Conservation (phyloP, 2,888 invertebrate genomes). For the Antheraea yamamai region DNA sequence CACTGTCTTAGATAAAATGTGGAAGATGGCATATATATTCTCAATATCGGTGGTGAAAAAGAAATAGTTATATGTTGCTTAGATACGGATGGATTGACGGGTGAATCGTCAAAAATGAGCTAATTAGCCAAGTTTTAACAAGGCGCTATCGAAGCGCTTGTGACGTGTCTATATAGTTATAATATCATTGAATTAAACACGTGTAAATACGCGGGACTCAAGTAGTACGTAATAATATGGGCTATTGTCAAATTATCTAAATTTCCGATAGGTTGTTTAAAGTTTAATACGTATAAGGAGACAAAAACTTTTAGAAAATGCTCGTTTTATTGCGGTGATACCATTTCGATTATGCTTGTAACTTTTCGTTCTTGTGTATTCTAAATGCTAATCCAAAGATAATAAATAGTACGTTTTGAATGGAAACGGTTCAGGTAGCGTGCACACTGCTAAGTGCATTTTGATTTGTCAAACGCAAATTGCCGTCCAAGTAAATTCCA, state of each 20-base stretch:
- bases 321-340: slow-evolving; percentile 24
- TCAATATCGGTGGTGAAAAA: no score
- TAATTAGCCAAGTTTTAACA: no score
- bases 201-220: no score
- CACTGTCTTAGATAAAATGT: no score
- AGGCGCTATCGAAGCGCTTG: no score
- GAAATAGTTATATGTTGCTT: no score
- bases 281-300: background rate
- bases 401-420: slow-evolving; percentile 24
- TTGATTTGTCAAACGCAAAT: slow-evolving; percentile 24
- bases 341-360: slow-evolving; percentile 40
- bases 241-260: background rate
- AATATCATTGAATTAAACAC: no score
- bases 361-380: slow-evolving; percentile 46
- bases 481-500: slow-evolving; percentile 14
- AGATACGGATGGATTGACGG: no score
- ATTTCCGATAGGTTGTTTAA: background rate
- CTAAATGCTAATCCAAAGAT: slow-evolving; percentile 55
- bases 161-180: no score
- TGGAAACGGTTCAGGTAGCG: slow-evolving; percentile 9
- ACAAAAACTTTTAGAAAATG: background rate
- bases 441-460: slow-evolving; percentile 32
- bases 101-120: no score
- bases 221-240: background rate
- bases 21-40: no score